Evolutionary conservation across 2,113 vertebrate genomes (phyloP).

Genomic region (Amia ocellicauda): DNA sequence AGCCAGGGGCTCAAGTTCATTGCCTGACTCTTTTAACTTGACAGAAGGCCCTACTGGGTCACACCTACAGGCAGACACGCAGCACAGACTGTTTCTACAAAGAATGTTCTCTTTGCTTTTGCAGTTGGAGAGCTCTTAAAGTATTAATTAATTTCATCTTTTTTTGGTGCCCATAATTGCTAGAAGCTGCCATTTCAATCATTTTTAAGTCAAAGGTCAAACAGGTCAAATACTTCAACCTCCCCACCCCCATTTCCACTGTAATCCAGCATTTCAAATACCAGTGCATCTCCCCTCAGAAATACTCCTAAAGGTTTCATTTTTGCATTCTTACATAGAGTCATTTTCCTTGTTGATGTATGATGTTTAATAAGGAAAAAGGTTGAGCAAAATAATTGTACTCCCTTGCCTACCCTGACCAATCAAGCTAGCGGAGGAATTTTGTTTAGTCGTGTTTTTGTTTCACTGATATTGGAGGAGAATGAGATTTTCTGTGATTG

Average conservation of each 20-base stretch:
- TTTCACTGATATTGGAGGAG: no score
- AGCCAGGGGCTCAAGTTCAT: constrained; percentile 33
- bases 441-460: constrained; percentile 59
- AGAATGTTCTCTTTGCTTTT: constrained; percentile 52
- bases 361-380: no score
- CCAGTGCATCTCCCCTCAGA: constrained; percentile 45
- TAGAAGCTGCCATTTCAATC: constrained; percentile 68
- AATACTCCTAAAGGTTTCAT: no score
- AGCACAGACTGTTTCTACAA: constrained; percentile 52
- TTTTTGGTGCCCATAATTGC: constrained; percentile 56
- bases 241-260: constrained; percentile 50
- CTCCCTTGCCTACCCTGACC: constrained; percentile 24
- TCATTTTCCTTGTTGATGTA: no score
- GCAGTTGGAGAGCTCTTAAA: constrained; percentile 65
- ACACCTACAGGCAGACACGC: constrained; percentile 46
- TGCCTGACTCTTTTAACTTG: constrained; percentile 32
- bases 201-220: constrained; percentile 53
- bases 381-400: constrained; percentile 18
- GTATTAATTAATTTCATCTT: constrained; percentile 67
- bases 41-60: constrained; percentile 51
- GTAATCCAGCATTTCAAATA: constrained; percentile 65
- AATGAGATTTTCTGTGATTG: no score
- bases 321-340: no score
- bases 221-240: constrained; percentile 67
- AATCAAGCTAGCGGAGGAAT: constrained; percentile 34